Percentiles rank a stretch among this genome's conserved stretches.
Conservation (phyloP, 2,888 invertebrate genomes). For the Osmoderma eremita region DNA sequence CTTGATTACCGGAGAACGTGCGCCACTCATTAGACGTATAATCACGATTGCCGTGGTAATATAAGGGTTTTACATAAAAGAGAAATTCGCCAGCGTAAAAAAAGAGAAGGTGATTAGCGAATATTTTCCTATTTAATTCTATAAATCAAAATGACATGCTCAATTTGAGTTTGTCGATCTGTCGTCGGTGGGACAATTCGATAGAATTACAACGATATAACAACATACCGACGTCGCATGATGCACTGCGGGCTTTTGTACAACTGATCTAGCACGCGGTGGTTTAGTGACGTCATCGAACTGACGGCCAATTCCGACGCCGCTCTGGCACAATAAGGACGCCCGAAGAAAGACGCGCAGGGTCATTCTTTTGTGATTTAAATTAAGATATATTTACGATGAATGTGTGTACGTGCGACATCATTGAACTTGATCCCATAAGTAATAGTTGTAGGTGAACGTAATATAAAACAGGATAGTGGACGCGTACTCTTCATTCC, state of each 20-base stretch:
- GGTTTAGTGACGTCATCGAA: slow-evolving; percentile 44
- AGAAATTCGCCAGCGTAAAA: no score
- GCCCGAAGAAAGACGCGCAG: slow-evolving; percentile 31
- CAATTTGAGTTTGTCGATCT: slow-evolving; percentile 13
- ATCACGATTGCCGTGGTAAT: no score
- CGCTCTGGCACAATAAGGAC: slow-evolving; percentile 32
- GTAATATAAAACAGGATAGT: neutral
- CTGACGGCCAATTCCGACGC: slow-evolving; percentile 37
- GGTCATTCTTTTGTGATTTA: slow-evolving; percentile 18
- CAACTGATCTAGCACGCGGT: slow-evolving; percentile 44
- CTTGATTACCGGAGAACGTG: neutral
- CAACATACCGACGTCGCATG: slow-evolving; percentile 30
- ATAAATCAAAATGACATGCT: neutral
- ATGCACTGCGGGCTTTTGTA: slow-evolving; percentile 41
- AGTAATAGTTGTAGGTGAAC: slow-evolving; percentile 2
- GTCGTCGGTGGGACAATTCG: neutral
- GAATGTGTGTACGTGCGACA: neutral
- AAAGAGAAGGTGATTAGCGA: no score
- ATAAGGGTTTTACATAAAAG: no score
- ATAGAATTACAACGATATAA: slow-evolving; percentile 18
- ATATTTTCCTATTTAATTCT: neutral
- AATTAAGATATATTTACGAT: slow-evolving; percentile 25
- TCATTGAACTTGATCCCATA: slow-evolving; percentile 9
- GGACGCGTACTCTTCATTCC: neutral
- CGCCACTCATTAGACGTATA: no score